These are phyloP conservation scores for Typhlichthys subterraneus DNA, from an alignment of 2,797 vertebrate species.

Conservation along the genomic window DNA sequence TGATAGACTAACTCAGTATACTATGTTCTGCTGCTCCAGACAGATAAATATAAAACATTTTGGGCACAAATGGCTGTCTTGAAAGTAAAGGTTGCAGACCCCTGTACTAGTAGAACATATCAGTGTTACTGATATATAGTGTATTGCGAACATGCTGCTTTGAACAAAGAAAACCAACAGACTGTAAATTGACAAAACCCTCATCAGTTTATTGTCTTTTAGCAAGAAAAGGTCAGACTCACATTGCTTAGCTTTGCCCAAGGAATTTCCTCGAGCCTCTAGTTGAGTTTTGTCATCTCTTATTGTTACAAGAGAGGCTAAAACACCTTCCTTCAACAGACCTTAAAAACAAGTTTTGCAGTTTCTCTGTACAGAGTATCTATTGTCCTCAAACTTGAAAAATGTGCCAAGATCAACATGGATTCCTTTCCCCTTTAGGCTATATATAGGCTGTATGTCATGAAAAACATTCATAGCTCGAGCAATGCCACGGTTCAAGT, in stretches of 20 bases:
- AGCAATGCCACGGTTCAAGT: conserved; percentile 81
- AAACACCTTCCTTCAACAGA: conserved; percentile 59
- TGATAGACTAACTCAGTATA: too few species aligned
- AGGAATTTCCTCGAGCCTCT: conserved; percentile 64
- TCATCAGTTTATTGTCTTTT: conserved; percentile 81
- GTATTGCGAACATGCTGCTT: neutral
- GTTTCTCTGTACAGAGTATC: conserved; percentile 72
- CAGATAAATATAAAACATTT: too few species aligned
- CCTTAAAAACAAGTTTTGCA: conserved; percentile 71
- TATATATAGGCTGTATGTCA: conserved; percentile 74
- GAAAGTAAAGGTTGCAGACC: too few species aligned
- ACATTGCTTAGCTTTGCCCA: conserved; percentile 71
- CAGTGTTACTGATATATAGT: neutral
- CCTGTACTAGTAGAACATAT: too few species aligned
- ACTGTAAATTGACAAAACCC: conserved; percentile 70
- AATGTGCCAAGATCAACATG: conserved; percentile 78
- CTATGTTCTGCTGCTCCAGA: too few species aligned
- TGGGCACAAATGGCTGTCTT: too few species aligned
- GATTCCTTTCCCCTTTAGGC: conserved; percentile 75
- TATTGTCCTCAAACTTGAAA: conserved; percentile 76
- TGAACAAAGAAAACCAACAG: conserved; percentile 22
- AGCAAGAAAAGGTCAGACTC: conserved; percentile 76
- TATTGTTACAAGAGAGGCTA: conserved; percentile 51
- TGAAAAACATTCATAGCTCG: conserved; percentile 78
- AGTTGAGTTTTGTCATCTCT: conserved; percentile 42